Evolutionary conservation across 2,888 invertebrate species (phyloP).

Genomic region (Patella pellucida): DNA sequence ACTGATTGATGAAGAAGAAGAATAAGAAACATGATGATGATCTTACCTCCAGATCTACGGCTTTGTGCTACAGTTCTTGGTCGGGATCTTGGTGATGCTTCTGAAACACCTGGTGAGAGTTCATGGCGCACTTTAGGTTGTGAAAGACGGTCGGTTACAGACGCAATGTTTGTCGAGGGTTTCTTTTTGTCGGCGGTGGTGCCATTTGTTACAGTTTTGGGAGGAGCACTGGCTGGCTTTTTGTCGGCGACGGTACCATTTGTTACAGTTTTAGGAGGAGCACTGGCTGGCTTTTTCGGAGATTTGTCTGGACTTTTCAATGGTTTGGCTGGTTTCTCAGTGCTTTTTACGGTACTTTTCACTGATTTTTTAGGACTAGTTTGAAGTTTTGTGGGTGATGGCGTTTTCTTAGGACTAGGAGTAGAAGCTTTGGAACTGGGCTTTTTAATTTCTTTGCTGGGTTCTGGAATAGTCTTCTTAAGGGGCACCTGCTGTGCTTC

Average conservation of each 20-base stretch:
- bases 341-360: neutral
- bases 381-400: neutral
- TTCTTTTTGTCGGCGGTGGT: neutral
- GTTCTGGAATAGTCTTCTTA: neutral
- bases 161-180: neutral
- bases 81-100: neutral
- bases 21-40: too few relatives aligned
- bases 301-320: neutral
- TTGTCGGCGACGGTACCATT: neutral
- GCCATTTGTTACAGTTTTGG: neutral
- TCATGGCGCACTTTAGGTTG: conserved; percentile 11
- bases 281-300: neutral
- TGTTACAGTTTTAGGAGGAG: neutral
- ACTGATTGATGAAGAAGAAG: too few relatives aligned
- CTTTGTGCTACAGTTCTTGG: neutral
- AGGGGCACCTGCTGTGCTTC: too few relatives aligned
- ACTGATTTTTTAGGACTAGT: neutral
- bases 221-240: neutral
- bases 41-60: neutral
- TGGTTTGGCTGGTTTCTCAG: neutral
- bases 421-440: neutral
- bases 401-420: neutral
- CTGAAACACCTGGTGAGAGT: neutral
- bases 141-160: conserved; percentile 7
- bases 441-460: neutral